A percentile compares a stretch with the other conserved stretches of the same genome.
phyloP scores from a whole-genome alignment of 2,888 invertebrate genomes.

The Glyphotaelius pellucidus region DNA sequence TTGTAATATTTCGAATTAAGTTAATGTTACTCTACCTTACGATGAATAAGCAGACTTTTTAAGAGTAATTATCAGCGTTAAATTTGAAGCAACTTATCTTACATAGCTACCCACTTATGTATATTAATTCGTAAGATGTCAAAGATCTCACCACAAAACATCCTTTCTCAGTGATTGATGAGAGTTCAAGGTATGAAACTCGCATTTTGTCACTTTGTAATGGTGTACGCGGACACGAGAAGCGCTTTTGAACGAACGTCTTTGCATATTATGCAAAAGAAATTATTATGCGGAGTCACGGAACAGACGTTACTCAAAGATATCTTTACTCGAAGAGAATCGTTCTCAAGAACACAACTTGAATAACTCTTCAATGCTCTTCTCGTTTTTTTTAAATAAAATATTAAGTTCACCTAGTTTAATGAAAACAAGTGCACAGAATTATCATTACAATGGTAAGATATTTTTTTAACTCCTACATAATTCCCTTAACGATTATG shows the following conservation, averaged over 20 bases:
- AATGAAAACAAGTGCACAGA: not conserved
- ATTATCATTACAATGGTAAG: no score
- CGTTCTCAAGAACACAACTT: not conserved
- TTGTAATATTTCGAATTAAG: no score
- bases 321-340: not conserved
- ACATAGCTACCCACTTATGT: not conserved
- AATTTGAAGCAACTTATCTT: not conserved
- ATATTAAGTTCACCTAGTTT: not conserved
- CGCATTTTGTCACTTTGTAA: not conserved
- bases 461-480: no score
- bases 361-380: not conserved
- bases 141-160: conserved; percentile 15
- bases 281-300: not conserved
- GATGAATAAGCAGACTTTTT: not conserved
- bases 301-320: not conserved
- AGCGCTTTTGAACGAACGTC: not conserved
- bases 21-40: not conserved
- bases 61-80: not conserved
- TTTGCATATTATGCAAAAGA: not conserved
- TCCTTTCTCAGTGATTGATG: conserved; percentile 25
- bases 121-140: conserved; percentile 19
- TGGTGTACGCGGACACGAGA: not conserved
- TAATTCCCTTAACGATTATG: no score
- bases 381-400: not conserved
- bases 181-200: not conserved